Evolutionary conservation across 2,797 vertebrate genomes (phyloP), one percentile per base, ranked within the genome.

Genomic region (Brachymystax lenok): DNA sequence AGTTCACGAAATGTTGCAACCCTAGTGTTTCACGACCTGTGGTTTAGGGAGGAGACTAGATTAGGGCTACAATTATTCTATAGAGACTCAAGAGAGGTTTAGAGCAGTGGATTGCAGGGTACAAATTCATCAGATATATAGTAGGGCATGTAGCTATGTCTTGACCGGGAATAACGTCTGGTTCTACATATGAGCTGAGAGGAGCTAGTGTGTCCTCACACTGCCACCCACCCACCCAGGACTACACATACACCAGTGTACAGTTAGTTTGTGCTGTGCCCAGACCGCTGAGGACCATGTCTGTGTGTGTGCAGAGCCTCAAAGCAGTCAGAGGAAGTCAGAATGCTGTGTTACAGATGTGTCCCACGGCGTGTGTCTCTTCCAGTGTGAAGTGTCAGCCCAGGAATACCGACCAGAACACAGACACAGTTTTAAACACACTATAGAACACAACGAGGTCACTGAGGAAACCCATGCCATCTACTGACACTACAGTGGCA

Each of bases 351-450:
- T 87, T 90, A 92, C 92, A 93, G 91, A 93, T 93, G 92, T 82
- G 90, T 93, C 91, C 93, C 90, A 90, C 86, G 84, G 90, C 89
- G 90, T 90, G 91, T 91, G 91, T 93, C 88, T 88, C 81, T 87
- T 87, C 85, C 88, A 76, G 85, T 87, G 89, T 88, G 85, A 89
- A 91, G 90, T 82, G 87, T 88, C 88, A 81, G 88, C 87, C 89
- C 88, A 75, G 85, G 84, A 88, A 87, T 86, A 82, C 33, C 21
- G 54, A 74, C 73, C 71, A 56, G 71, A 72, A 51, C 46, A 71
- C 46, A 71, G 17, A 35, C 68, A 46, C 61, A 5, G 71, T 14
- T 72, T 54, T 12, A 72, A 17, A 51, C 90, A 92, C 89, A 92
- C 90, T 92, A 92, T 91, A 87, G 90, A 91, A 92, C 92, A 46